Base-by-base conservation (phyloP, 2,113 vertebrate genomes). In the Scopus umbretta region DNA sequence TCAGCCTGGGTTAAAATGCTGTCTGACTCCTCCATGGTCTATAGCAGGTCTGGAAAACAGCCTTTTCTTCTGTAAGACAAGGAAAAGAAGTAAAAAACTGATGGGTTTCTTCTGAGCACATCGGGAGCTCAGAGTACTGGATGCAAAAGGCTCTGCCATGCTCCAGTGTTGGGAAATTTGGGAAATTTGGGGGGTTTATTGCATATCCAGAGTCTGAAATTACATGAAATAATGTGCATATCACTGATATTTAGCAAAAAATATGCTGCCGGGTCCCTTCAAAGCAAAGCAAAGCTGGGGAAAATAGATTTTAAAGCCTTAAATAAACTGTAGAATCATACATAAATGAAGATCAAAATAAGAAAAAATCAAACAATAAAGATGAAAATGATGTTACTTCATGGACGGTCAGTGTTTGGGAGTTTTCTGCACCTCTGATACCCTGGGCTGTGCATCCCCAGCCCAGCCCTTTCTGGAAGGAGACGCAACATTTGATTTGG, bases 341-440 rank as follows among this genome's bases (percentile, higher is more conserved):
- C 13, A 7, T 17, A 72, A 90, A 72, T 26, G 21, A 47, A 61
- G 55, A 5, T 8, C 5, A 22, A 32, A 71, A 45, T 26, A 18
- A 36, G 30, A 17, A 75, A 52, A 76, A 34, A 36, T 4, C 10
- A 13, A 43, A 52, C 11, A 38, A 12, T 30, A 5, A n/a, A 49
- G 53, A 13, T 13, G 17, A 34, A 47, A 26, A 8, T 2, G 52
- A 15, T 47, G 55, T 11, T 62, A 4, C 42, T 59, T n/a, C 45
- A 6, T 34, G 43, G 55, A 3, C 13, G 2, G 52, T 22, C 0
- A 0, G 12, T 5, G 43, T 29, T 38, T 8, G 58, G 80, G 61
- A 42, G 19, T 13, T 83, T 71, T 74, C 55, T 45, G n/a, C 26
- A 15, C 5, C 52, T 13, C 61, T 32, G 76, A 19, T 13, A 5